Evolutionary conservation across 2,888 invertebrate genomes (phyloP).

Genomic region (Phoenoteleia sp.): DNA sequence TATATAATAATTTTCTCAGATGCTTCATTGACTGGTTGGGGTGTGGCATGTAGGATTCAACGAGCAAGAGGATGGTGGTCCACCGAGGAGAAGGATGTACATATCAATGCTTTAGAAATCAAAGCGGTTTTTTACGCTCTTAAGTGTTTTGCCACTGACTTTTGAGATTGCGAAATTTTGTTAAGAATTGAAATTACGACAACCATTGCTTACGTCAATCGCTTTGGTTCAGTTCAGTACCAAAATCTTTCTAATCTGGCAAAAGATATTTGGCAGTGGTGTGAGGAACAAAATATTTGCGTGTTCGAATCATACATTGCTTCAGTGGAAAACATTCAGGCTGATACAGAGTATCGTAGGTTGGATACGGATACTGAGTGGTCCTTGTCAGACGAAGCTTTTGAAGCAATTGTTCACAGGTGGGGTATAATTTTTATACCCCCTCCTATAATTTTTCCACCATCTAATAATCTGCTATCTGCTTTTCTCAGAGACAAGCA

Average conservation of each 20-base stretch:
- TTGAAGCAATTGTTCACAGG: not conserved
- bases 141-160: not conserved
- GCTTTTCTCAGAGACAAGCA: not conserved
- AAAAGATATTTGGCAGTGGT: slow-evolving; percentile 26
- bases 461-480: not conserved
- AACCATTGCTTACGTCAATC: not conserved
- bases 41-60: not conserved
- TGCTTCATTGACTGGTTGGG: not conserved
- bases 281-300: slow-evolving; percentile 7
- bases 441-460: not conserved
- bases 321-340: not conserved
- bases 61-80: not conserved
- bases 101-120: not conserved
- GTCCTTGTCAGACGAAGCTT: not conserved
- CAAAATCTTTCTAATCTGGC: not conserved
- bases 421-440: not conserved
- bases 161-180: not conserved
- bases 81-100: not conserved
- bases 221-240: slow-evolving; percentile 5
- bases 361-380: not conserved
- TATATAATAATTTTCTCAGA: not conserved
- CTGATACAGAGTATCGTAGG: not conserved
- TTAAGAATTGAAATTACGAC: slow-evolving; percentile 19
- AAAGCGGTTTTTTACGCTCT: not conserved
- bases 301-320: not conserved